These are phyloP conservation scores for Deroplatys truncata DNA, from an alignment of 2,888 invertebrate species.

Conservation along the genomic window DNA sequence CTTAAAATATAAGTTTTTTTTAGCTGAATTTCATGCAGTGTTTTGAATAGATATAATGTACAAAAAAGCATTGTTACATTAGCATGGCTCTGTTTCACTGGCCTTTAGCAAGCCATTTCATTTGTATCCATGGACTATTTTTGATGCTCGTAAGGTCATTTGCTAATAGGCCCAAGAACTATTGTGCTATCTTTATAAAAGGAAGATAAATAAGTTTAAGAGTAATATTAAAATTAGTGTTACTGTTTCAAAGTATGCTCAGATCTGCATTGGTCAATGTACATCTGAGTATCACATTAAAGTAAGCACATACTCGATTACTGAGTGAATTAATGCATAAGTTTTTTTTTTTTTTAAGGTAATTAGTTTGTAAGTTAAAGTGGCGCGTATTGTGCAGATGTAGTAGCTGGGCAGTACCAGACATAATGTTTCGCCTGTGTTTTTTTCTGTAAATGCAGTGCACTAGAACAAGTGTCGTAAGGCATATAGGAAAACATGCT, in stretches of 20 bases:
- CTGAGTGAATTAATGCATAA: not conserved
- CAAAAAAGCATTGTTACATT: not conserved
- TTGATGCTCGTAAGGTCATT: not conserved
- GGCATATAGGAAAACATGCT: not conserved
- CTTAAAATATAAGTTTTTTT: not conserved
- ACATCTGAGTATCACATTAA: not conserved
- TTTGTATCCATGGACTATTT: not conserved
- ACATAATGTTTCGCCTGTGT: not conserved
- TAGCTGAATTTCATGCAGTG: not conserved
- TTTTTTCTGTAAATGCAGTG: not conserved
- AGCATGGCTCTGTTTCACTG: not conserved
- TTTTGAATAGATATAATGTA: no score
- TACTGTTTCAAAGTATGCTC: not conserved
- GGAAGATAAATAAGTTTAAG: not conserved
- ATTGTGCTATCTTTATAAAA: not conserved
- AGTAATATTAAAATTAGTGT: not conserved
- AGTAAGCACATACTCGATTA: not conserved
- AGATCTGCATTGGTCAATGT: not conserved
- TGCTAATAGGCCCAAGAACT: constrained; percentile 7
- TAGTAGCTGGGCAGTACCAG: not conserved
- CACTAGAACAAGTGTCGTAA: not conserved
- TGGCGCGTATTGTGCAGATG: not conserved
- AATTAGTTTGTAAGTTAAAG: not conserved
- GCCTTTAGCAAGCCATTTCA: not conserved
- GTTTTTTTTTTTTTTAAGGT: not conserved